Conservation (phyloP, 2,888 invertebrate genomes). For the Agrenia bidenticulata region DNA sequence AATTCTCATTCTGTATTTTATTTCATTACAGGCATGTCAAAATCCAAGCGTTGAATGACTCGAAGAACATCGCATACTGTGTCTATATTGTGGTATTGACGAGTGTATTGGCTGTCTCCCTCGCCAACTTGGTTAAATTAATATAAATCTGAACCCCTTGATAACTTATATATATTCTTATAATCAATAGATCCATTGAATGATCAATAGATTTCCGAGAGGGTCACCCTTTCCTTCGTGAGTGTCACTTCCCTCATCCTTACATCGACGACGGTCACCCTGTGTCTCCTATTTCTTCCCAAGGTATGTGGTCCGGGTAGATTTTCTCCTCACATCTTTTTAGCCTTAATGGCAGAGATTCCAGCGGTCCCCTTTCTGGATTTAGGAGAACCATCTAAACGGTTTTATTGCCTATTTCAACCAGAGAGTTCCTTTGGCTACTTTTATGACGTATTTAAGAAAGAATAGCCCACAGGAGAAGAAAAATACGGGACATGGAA, state of each 20-base stretch:
- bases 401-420: too few relatives aligned
- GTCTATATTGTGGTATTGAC: constrained; percentile 89
- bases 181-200: too few relatives aligned
- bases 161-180: too few relatives aligned
- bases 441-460: not conserved
- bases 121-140: constrained; percentile 86
- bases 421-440: too few relatives aligned
- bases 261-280: constrained; percentile 79
- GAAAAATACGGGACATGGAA: too few relatives aligned
- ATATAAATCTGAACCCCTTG: too few relatives aligned
- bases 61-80: constrained; percentile 89
- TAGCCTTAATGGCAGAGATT: not conserved
- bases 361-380: not conserved
- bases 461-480: not conserved
- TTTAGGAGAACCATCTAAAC: too few relatives aligned
- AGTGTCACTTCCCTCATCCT: constrained; percentile 80
- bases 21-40: constrained; percentile 71
- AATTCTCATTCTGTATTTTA: too few relatives aligned
- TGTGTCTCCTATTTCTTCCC: constrained; percentile 82
- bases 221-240: constrained; percentile 76
- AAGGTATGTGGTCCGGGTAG: constrained; percentile 67
- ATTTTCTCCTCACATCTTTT: too few relatives aligned
- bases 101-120: constrained; percentile 79
- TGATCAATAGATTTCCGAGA: constrained; percentile 80
- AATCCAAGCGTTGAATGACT: constrained; percentile 87